Percentiles rank a stretch among this genome's conserved stretches.
These are phyloP conservation scores for Aplysia californica DNA, from an alignment of 1,140 invertebrate genomes.

Conservation along the genomic window DNA sequence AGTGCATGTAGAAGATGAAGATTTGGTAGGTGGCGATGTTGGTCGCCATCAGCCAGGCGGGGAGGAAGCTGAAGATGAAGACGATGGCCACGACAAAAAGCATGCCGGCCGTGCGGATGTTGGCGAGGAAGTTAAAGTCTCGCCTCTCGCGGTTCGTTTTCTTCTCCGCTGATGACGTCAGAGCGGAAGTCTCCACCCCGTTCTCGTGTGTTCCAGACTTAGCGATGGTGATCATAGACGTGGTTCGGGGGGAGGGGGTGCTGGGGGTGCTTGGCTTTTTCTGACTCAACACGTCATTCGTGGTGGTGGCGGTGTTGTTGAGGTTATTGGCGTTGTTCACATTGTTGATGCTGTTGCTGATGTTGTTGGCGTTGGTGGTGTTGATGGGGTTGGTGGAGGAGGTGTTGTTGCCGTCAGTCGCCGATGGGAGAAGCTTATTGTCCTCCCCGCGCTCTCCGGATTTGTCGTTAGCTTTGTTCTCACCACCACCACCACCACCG, in stretches of 20 bases:
- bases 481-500: no score
- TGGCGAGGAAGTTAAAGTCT: slow-evolving; percentile 50
- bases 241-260: no score
- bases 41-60: slow-evolving; percentile 61
- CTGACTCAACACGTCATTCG: no score
- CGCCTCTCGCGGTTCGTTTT: slow-evolving; percentile 28
- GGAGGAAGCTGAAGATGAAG: slow-evolving; percentile 62
- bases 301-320: slow-evolving; percentile 8
- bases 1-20: slow-evolving; percentile 63
- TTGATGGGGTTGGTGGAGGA: no score
- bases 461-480: no score
- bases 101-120: slow-evolving; percentile 63
- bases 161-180: slow-evolving; percentile 18
- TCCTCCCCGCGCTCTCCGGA: no score
- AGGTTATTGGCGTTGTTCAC: slow-evolving; percentile 31
- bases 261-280: no score
- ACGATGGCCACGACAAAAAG: slow-evolving; percentile 63
- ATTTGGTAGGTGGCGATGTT: slow-evolving; percentile 45
- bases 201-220: slow-evolving; percentile 34
- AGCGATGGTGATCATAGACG: slow-evolving; percentile 1
- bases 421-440: no score
- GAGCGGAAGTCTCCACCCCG: slow-evolving; percentile 1
- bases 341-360: no score
- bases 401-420: no score
- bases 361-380: no score